Base-by-base conservation (phyloP, 2,797 vertebrate genomes). In the Channallabes apus region DNA sequence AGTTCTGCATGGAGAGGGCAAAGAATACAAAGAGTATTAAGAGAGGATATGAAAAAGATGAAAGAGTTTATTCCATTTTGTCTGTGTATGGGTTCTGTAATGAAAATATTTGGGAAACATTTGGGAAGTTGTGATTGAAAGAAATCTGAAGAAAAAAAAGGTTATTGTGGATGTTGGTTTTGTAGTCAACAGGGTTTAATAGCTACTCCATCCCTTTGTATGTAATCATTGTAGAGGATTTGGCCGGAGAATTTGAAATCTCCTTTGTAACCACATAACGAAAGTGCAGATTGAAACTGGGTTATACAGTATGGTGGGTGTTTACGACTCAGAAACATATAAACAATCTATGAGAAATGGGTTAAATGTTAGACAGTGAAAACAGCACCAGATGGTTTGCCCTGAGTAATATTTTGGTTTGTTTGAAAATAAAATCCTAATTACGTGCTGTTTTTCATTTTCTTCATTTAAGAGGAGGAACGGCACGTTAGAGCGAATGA, bases 401-500 rank as follows among this genome's bases (percentile, higher is more conserved):
- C 5, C 29, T 9, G 18, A 24, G 59, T 12, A 76, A 65, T 38
- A 62, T 83, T 4, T n/a, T 20, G 54, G 24, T 80, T 79, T 29
- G 5, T 22, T 79, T 6, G 29, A 80, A 24, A 61, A 78, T 61
- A 17, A 8, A 3, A 29, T 32, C 38, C 64, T 51, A 65, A 51
- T 80, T 12, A 27, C 17, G 27, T 51, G 8, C 20, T 54, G 12
- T 18, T 56, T 58, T 32, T 27, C 3, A 29, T 87, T 65, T 82
- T 11, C 67, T 69, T 85, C 58, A 90, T 62, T 89, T 64, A 89
- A 97, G 96, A 97, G 91, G 94, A 95, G 85, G 95, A 97, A 91
- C 94, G 96, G 6, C 91, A 86, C 46, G 96, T 96, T 82, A 96
- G 95, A 93, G 96, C 96, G 83, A 97, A 96, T 27, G 94, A 96